phyloP scores from a whole-genome alignment of 1,140 invertebrate genomes.

The Solen grandis region DNA sequence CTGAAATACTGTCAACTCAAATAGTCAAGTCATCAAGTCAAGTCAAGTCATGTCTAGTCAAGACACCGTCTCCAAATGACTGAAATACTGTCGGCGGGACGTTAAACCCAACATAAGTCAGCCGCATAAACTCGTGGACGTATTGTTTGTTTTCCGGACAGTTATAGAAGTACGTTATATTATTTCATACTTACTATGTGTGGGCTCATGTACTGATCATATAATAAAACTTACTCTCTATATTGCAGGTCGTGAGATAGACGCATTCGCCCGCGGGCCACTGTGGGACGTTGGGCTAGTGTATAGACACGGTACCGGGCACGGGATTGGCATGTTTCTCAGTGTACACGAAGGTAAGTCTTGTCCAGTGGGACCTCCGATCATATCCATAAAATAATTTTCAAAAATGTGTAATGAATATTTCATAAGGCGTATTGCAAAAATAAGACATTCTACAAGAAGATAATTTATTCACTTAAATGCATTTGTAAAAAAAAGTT shows the following conservation, averaged over 20 bases:
- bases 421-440: neutral
- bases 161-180: neutral
- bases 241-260: slow-evolving; percentile 83
- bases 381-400: neutral
- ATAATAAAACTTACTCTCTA: no score
- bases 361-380: no score
- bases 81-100: no score
- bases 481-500: neutral
- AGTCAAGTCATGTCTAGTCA: no score
- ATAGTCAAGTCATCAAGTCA: no score
- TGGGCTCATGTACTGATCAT: no score
- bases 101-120: no score
- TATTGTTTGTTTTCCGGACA: neutral
- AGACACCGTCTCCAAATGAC: no score
- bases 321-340: slow-evolving; percentile 96
- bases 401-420: neutral
- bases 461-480: neutral
- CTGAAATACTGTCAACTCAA: no score
- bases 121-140: neutral
- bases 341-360: slow-evolving; percentile 93
- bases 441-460: neutral
- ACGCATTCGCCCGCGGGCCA: slow-evolving; percentile 90
- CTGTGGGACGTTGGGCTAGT: slow-evolving; percentile 96
- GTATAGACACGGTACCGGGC: slow-evolving; percentile 97
- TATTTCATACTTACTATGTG: neutral